Conservation (phyloP, 2,888 invertebrate species). For the Lottia gigantea region DNA sequence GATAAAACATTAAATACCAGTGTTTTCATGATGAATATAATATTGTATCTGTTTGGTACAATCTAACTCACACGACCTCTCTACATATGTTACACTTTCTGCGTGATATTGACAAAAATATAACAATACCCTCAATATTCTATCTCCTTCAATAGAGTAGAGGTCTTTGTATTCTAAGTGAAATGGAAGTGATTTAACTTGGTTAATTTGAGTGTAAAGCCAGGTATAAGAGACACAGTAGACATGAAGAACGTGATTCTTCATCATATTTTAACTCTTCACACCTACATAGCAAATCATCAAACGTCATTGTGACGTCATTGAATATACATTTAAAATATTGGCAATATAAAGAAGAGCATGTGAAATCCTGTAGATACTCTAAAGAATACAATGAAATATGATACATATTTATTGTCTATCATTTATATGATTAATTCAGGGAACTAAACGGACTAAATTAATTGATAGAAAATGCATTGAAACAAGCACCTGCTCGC, state of each 20-base stretch:
- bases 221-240: background rate
- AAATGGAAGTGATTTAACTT: conserved; percentile 2
- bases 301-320: background rate
- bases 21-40: too few species aligned
- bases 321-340: background rate
- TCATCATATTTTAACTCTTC: background rate
- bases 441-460: too few species aligned
- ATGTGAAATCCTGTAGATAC: too few species aligned
- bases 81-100: conserved; percentile 9
- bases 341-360: too few species aligned
- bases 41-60: too few species aligned
- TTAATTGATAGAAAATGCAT: too few species aligned
- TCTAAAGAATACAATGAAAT: too few species aligned
- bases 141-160: background rate
- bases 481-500: too few species aligned
- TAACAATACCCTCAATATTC: background rate
- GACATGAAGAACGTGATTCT: conserved; percentile 4
- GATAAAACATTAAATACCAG: too few species aligned
- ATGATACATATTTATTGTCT: too few species aligned
- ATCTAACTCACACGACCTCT: conserved; percentile 3
- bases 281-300: background rate
- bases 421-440: too few species aligned
- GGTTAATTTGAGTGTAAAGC: background rate
- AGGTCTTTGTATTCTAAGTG: background rate
- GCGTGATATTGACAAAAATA: conserved; percentile 6